Evolutionary conservation across 2,888 invertebrate species (phyloP), one percentile per base, ranked within the genome.

Genomic region (Hofmannophila pseudospretella): DNA sequence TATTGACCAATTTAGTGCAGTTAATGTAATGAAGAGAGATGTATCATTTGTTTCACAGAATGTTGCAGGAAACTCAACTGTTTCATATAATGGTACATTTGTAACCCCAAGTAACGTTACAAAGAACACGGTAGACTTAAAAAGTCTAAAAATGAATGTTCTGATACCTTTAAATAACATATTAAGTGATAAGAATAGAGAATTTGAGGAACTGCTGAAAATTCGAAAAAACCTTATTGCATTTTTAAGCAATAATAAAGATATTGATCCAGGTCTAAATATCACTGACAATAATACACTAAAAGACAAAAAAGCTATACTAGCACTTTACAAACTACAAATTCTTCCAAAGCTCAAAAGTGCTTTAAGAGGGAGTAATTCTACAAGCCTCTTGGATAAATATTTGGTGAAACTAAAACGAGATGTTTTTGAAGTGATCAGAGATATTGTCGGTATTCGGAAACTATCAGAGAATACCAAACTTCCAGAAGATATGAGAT

Each of bases 391-490:
- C 1, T 29, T 58, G 20, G 52, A 67, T 2, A 64, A 61, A 34
- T 56, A 64, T n/a, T 26, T 66, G 4, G 44, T 45, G 4, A 77
- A 74, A 51, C 42, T 80, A n/a, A 73, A 70, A 61, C 47, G 33
- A 14, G 75, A 80, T 39, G 62, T 80, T 16, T 61, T 63, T 14
- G 66, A 69, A 51, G 70, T 76, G 1, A 50, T 77, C 13, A 60
- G 32, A 49, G 73, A 76, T 41, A 46, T 77, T 8, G 39, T 53
- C 10, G 39, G 31, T 7, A 60, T 80, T 33, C 60, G 69, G 51
- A 65, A 54, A 42, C 20, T 55, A 4, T 47, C 54, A 13, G 44
- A 52, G 28, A 36, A 46, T 0, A 13, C 2, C 3, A 41, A 47
- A 3, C 9, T 75, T 2, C 62, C 70, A 1, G 43, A 59, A 11